Base-by-base conservation (phyloP, 30 jellyfish, hydroid and myxozoan genomes). In the Morbakka virulenta region DNA sequence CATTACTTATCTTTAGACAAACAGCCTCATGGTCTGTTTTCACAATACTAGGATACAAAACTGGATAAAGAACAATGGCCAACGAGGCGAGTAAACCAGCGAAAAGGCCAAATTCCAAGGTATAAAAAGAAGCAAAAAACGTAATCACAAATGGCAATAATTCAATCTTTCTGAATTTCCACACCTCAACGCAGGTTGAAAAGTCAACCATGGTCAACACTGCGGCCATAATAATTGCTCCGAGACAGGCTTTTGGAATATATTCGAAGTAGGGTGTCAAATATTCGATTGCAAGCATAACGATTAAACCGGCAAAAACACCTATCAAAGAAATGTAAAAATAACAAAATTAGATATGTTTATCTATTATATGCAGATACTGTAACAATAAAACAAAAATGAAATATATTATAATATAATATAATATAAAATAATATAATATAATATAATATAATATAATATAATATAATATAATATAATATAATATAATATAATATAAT, bases 181-280 rank as follows among this genome's bases (percentile, higher is more conserved):
- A 87, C 20, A 87, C 52, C 53, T 74, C 67, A 35, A 50, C 51
- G 50, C 74, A 81, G 36, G 80, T 79, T 32, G 36, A 70, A 69
- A 32, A 62, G 53, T 87, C 96, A 4, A 87, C 82, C 94, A 87
- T 79, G 28, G 75, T 78, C 62, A 87, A 26, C 74, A 80, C 96
- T 0, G 96, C 96, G 2, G 73, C 51, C 22, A 87, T 70, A 57
- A 87, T 80, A 52, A 87, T 74, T 1, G 96, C 84, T 0, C 94
- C 96, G 28, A 87, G 94, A 65, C 94, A 79, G 4, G 96, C 96
- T 65, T 81, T 71, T 12, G 96, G 96, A 6, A 80, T 87, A 74
- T 79, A 87, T 26, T 74, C 88, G 81, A 87, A 87, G n/a, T 65
- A 78, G 11, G 81, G 85, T 13, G 96, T 87, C 27, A 87, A 77